Evolutionary conservation across 2,888 invertebrate genomes (phyloP).

Genomic region (Melanargia galathea): DNA sequence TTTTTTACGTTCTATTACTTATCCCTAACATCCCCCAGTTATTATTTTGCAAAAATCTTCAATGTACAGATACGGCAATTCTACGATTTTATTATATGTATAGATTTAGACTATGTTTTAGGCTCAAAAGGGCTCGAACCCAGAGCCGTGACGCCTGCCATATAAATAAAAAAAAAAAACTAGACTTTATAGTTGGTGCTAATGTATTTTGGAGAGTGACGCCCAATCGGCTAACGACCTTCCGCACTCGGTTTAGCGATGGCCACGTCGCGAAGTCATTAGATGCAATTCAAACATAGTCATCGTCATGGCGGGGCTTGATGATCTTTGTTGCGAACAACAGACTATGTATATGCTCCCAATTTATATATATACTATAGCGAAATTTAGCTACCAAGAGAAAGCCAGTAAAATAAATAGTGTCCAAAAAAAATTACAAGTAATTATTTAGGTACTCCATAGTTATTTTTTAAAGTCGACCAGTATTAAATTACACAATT

Average conservation of each 20-base stretch:
- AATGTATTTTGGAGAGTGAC: constrained; percentile 37
- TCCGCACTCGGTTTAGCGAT: constrained; percentile 19
- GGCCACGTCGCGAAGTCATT: constrained; percentile 12
- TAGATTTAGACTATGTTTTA: no score
- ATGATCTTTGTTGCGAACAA: neutral
- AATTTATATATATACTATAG: no score
- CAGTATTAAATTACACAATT: constrained; percentile 10
- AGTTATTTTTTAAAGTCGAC: neutral
- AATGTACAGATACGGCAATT: no score
- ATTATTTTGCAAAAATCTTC: no score
- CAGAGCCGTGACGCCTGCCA: no score
- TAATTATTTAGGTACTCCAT: neutral
- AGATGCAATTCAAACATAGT: neutral
- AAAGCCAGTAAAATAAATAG: neutral
- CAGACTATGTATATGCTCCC: no score
- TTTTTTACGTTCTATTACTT: no score
- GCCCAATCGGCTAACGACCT: constrained; percentile 38
- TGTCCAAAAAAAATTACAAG: neutral
- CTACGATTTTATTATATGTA: no score
- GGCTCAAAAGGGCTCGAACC: no score
- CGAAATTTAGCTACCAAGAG: no score
- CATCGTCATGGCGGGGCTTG: constrained; percentile 1
- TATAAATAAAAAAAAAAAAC: no score
- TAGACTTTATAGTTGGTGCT: constrained; percentile 40
- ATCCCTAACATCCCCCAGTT: no score